Evolutionary conservation across 1,140 invertebrate genomes (phyloP), one percentile per base, ranked within the genome.

Genomic region (Zaprionus inermis): DNA sequence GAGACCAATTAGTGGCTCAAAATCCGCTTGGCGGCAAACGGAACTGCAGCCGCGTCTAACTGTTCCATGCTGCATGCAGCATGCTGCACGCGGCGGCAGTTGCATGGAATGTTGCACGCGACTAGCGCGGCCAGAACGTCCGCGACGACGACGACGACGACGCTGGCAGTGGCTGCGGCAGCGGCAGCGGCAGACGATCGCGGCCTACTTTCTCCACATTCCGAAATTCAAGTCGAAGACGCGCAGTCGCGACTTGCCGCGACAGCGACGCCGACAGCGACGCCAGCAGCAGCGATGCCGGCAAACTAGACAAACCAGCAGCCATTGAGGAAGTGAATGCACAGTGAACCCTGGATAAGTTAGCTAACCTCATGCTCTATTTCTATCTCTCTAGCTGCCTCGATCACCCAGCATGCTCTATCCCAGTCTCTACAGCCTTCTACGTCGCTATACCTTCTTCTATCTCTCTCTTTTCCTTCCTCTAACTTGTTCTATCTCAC

Each of bases 151-250:
- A 20, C 18, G 78, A 18, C 49, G 38, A 4, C 24, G 44, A 60
- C 54, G 6, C 49, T 18, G 56, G 44, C 59, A 41, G 38, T 56
- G 46, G 38, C 9, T 14, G 41, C 49, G 34, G 54, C 49, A 64
- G 49, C 14, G 36, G 22, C 41, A 65, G 72, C 49, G 67, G 51
- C 82, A 85, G 74, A 89, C 79, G 72, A 89, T 82, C 84, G 85
- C 78, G 88, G 78, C 88, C 88, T 91, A 91, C 88, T 91, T 91
- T 91, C 88, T 91, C 88, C 88, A 70, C 88, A 91, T 91, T 91
- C 88, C 88, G 72, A 78, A 72, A 72, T 67, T 63, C 74, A 76
- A 72, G 63, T 60, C 59, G 63, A 61, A 72, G 41, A 38, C 59
- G 36, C 59, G 36, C 28, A 10, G 58, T 28, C 30, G n/a, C 24